Evolutionary conservation across 2,888 invertebrate genomes (phyloP).

Genomic region (Melitaea athalia): DNA sequence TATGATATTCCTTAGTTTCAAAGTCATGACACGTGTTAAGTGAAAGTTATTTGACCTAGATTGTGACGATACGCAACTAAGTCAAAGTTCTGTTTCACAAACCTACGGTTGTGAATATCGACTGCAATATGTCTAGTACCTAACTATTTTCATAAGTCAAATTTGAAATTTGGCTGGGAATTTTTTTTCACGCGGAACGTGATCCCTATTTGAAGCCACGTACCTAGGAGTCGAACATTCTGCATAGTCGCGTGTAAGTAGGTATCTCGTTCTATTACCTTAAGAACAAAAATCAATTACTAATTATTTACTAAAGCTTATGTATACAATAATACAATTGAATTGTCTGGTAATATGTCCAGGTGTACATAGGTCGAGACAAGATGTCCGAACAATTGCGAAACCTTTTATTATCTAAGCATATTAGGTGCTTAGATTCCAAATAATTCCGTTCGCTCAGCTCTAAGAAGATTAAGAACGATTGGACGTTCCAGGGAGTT

Average conservation of each 20-base stretch:
- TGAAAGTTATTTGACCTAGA: constrained; percentile 51
- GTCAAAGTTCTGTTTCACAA: constrained; percentile 29
- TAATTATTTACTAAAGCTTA: neutral
- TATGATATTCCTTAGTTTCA: constrained; percentile 47
- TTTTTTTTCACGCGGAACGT: too few relatives aligned
- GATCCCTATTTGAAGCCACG: too few relatives aligned
- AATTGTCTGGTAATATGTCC: neutral
- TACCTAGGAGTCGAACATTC: too few relatives aligned
- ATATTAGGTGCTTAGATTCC: constrained; percentile 73
- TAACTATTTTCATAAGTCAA: neutral
- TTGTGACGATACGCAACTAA: constrained; percentile 38
- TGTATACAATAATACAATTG: constrained; percentile 10
- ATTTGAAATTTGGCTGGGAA: too few relatives aligned
- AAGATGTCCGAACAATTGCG: constrained; percentile 53
- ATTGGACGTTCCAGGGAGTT: constrained; percentile 75
- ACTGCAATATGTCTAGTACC: constrained; percentile 22
- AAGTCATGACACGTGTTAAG: constrained; percentile 59
- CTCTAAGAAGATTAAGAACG: constrained; percentile 79
- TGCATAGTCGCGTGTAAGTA: too few relatives aligned
- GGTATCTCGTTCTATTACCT: too few relatives aligned
- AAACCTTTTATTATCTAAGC: constrained; percentile 76
- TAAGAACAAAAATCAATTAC: too few relatives aligned
- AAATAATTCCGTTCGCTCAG: constrained; percentile 74
- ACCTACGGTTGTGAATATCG: constrained; percentile 2
- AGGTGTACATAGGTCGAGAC: constrained; percentile 39